These are phyloP conservation scores for Tauraco erythrolophus DNA, from an alignment of 2,113 vertebrate genomes.

Conservation along the genomic window DNA sequence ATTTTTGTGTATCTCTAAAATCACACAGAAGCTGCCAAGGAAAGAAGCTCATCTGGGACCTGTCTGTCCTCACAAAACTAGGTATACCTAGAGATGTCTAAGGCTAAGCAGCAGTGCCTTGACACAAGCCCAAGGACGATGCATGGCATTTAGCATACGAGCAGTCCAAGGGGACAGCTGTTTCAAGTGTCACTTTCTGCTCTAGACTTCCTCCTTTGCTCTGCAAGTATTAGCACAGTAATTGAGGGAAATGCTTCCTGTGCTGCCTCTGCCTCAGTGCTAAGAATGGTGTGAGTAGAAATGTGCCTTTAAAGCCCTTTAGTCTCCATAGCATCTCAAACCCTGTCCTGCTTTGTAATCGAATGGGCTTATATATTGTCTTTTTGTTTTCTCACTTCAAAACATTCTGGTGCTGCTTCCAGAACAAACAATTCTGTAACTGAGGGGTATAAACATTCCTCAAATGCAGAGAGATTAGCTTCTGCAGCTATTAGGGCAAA, in stretches of 20 bases:
- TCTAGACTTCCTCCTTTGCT: not conserved
- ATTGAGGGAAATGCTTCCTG: not conserved
- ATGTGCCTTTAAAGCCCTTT: not conserved
- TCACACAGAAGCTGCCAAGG: not conserved
- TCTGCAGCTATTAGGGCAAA: not conserved
- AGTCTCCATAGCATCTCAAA: not conserved
- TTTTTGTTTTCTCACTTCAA: not conserved
- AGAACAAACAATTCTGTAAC: not conserved
- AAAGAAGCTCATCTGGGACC: not conserved
- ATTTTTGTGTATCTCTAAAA: not conserved
- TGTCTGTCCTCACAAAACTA: not conserved
- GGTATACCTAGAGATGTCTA: rapidly evolving
- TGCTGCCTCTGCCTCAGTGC: not conserved
- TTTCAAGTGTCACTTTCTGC: not conserved
- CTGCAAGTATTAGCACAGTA: not conserved
- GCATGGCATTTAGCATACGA: rapidly evolving
- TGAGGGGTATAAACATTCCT: not conserved
- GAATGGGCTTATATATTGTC: not conserved
- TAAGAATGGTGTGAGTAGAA: not conserved
- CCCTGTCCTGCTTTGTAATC: not conserved
- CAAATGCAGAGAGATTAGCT: not conserved
- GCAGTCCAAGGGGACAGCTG: not conserved
- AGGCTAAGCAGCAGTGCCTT: not conserved
- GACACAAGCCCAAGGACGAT: too few species aligned
- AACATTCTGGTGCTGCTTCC: not conserved